Percentiles rank a stretch among this genome's conserved stretches.
phyloP scores from a whole-genome alignment of 2,797 vertebrate species.

The Aulostomus chinensis region DNA sequence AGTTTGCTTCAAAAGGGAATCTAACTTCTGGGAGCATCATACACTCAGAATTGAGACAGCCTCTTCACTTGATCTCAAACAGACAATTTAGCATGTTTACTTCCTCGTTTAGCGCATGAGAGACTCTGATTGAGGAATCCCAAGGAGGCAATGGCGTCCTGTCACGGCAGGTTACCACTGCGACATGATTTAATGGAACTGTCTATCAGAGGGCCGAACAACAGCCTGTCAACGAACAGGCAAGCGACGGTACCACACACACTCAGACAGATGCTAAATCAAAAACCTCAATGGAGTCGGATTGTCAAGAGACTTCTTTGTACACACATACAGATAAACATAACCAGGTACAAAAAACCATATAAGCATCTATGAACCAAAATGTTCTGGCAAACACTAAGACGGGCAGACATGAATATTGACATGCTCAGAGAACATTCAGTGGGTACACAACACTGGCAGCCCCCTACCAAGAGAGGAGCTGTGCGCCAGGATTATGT shows the following conservation, averaged over 20 bases:
- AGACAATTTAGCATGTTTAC: slow-evolving; percentile 81
- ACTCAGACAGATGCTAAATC: slow-evolving; percentile 4
- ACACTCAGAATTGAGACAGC: slow-evolving; percentile 44
- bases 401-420: slow-evolving; percentile 43
- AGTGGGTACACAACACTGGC: slow-evolving; percentile 43
- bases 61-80: slow-evolving; percentile 56
- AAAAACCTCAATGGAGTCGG: slow-evolving; percentile 24
- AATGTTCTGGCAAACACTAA: slow-evolving; percentile 41
- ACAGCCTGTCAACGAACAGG: slow-evolving; percentile 65
- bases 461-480: slow-evolving; percentile 44
- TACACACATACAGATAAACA: neutral
- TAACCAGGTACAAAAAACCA: neutral
- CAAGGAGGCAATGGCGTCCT: slow-evolving; percentile 68
- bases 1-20: slow-evolving; percentile 6
- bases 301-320: slow-evolving; percentile 42
- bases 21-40: slow-evolving; percentile 35
- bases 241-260: slow-evolving; percentile 32
- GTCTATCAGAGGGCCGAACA: slow-evolving; percentile 75
- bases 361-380: slow-evolving; percentile 50
- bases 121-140: slow-evolving; percentile 72
- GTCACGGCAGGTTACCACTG: slow-evolving; percentile 74
- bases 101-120: slow-evolving; percentile 77
- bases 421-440: slow-evolving; percentile 36
- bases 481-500: slow-evolving; percentile 60
- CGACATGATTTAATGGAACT: slow-evolving; percentile 82